Base-by-base conservation (phyloP, 2,888 invertebrate species). In the Phyllotreta striolata region DNA sequence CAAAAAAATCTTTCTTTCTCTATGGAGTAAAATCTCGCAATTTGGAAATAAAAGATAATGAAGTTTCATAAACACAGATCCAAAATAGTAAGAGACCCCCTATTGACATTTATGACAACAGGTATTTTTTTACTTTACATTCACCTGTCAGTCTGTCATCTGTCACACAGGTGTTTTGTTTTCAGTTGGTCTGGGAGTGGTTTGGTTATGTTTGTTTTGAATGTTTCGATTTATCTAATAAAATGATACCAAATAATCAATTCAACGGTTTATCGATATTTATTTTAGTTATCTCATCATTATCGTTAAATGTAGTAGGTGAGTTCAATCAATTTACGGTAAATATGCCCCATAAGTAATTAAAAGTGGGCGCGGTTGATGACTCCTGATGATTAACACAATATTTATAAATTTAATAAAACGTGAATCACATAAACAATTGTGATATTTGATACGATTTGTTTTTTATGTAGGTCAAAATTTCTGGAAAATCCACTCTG, bases 401-500 rank as follows among this genome's bases (percentile, higher is more conserved):
- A 24, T 4, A 24, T 3, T 24, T 24, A 4, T 24, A 24, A 24
- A n/a, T 9, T 43, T 24, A 55, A 41, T 55, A 14, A 49, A 54
- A 41, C 4, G 41, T 8, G 37, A 14, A 13, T 13, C 5, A 24
- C 9, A 3, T 14, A 13, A 14, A 13, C 12, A 4, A 5, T 10
- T 39, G 14, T 54, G 38, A 51, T 51, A 35, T 7, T n/a, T 47
- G 47, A 47, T 24, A 14, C 47, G 24, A 9, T 12, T 24, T 24
- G 24, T 24, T 24, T 24, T 44, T 37, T 13, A 46, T 46, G 44
- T 58, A 76, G 76, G 69, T 8, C 76, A 77, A 70, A 74, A 72
- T 62, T 77, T 74, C 57, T 76, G 76, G 75, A 76, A 76, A 71
- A 72, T 71, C 9, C 71, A 71, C 34, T 69, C 74, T 47, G 55